phyloP scores from a whole-genome alignment of 2,113 vertebrate genomes.

The Capreolus pygargus region DNA sequence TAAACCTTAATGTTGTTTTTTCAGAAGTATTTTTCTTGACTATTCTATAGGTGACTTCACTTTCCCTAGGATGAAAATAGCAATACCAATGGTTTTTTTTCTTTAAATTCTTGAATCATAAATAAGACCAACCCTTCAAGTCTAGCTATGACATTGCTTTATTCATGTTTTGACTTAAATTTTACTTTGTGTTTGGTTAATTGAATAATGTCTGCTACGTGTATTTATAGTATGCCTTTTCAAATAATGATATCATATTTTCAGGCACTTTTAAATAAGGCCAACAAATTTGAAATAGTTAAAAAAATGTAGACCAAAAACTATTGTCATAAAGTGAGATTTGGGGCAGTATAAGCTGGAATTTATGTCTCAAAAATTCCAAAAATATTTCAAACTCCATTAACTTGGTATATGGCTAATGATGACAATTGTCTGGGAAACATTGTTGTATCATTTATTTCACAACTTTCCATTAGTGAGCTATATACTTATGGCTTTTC shows the following conservation, averaged over 20 bases:
- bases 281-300: background rate
- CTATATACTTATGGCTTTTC: background rate
- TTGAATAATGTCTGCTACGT: background rate
- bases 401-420: background rate
- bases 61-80: slow-evolving; percentile 2
- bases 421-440: background rate
- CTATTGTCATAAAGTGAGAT: background rate
- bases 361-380: slow-evolving; percentile 13
- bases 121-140: slow-evolving; percentile 32
- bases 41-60: background rate
- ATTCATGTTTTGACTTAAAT: slow-evolving; percentile 44
- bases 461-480: background rate
- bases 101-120: slow-evolving; percentile 37
- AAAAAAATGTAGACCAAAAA: background rate
- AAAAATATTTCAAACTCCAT: background rate
- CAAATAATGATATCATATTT: background rate
- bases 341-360: background rate
- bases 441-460: background rate
- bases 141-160: slow-evolving; percentile 10
- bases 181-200: slow-evolving; percentile 18
- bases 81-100: background rate
- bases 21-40: slow-evolving; percentile 17
- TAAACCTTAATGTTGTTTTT: background rate
- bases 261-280: background rate
- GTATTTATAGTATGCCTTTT: slow-evolving; percentile 17